Evolutionary conservation across 2,113 vertebrate genomes (phyloP).

Genomic region (Otocyon megalotis): DNA sequence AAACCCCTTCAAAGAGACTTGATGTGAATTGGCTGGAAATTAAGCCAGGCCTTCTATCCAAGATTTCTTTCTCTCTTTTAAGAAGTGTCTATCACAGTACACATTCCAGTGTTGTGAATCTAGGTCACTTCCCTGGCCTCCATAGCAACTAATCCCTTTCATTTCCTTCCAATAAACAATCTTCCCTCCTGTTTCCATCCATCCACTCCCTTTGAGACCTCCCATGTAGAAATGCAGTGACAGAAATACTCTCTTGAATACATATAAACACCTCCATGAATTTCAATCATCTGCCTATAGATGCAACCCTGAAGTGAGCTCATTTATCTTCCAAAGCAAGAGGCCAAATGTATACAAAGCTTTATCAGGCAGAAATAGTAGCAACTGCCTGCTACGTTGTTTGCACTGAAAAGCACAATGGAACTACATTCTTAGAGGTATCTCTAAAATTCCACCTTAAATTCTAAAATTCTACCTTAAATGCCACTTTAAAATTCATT

Average conservation of each 20-base stretch:
- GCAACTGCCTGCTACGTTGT: constrained; percentile 21
- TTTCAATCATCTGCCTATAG: constrained; percentile 58
- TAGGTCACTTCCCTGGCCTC: constrained; percentile 75
- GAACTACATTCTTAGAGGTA: not conserved
- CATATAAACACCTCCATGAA: constrained; percentile 62
- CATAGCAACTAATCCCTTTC: constrained; percentile 71
- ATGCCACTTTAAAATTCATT: constrained; percentile 31
- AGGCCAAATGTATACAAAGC: constrained; percentile 63
- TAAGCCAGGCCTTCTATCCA: constrained; percentile 38
- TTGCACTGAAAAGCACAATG: constrained; percentile 39
- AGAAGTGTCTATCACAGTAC: constrained; percentile 53
- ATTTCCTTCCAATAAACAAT: constrained; percentile 64
- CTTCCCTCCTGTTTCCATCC: constrained; percentile 48
- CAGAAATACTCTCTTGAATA: constrained; percentile 64
- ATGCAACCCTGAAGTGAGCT: constrained; percentile 34
- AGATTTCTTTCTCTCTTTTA: constrained; percentile 58
- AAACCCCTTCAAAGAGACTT: constrained; percentile 74
- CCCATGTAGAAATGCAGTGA: constrained; percentile 62
- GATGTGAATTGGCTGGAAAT: constrained; percentile 69
- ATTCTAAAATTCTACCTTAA: not conserved
- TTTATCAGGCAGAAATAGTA: constrained; percentile 58
- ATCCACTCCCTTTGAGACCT: constrained; percentile 58
- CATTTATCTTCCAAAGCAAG: constrained; percentile 72
- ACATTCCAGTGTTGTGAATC: constrained; percentile 70
- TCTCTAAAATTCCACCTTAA: not conserved